Evolutionary conservation across 2,888 invertebrate species (phyloP), one percentile per base, ranked within the genome.

Genomic region (Desoria tigrina): DNA sequence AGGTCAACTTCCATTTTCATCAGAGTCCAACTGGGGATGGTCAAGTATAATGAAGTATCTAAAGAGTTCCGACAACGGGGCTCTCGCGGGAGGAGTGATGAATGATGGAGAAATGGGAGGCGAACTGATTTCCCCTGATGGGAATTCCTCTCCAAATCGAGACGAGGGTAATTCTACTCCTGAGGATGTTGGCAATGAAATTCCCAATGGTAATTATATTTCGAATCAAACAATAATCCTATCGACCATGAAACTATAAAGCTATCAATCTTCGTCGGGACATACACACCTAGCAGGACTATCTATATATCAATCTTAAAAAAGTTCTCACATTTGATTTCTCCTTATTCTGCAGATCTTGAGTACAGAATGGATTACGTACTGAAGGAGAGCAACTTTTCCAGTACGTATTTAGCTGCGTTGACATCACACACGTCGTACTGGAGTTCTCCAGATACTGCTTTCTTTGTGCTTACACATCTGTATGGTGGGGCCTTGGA

Each of bases 371-470:
- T 86, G 75, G 87, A 87, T 80, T 87, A 84, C 77, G 84, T 84
- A 63, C 78, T 87, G 61, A 80, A 82, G 70, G 84, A 85, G 60
- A 83, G 84, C 37, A 84, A 84, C 62, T 81, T 85, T 76, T 84
- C 84, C 54, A 83, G 83, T 73, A 83, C 84, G 74, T 86, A 86
- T 78, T 79, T 86, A 60, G 83, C 85, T 53, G 84, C 85, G 49
- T 80, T 86, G 57, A 85, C 85, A 37, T 85, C 86, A 0, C 87
- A 87, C 78, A 86, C 86, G 1, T 83, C 84, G 32, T 87, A 87
- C 78, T 87, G 87, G 87, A 82, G 80, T 74, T 85, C 85, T 76
- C 83, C 83, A 60, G 87, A 87, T 74, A 83, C 86, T 39, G 86
- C 86, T 21, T 84, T 84, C 79, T 87, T 87, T 78, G 81, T 87